These are phyloP conservation scores for Montipora foliosa DNA, from an alignment of 64 coral and sea anemone species.

Conservation along the genomic window DNA sequence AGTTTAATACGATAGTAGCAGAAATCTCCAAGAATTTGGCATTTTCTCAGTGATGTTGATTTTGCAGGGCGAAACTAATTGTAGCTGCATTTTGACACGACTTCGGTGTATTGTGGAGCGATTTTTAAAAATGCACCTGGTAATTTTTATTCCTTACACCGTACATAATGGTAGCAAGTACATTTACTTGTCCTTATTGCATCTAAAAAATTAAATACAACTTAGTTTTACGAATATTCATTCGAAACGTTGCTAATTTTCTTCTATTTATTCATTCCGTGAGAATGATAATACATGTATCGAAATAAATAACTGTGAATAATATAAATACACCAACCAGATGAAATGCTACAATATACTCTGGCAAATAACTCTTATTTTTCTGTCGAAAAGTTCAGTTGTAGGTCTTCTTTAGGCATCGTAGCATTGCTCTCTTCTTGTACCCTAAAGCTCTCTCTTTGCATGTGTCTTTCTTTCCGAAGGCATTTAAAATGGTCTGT, in stretches of 20 bases:
- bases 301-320: not conserved
- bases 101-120: no score
- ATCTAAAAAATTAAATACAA: not conserved
- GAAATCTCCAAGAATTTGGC: no score
- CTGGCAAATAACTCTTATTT: not conserved
- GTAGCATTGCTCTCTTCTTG: not conserved
- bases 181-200: not conserved
- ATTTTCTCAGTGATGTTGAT: no score
- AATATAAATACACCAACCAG: not conserved
- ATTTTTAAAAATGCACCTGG: no score
- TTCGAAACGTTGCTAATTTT: not conserved
- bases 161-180: no score
- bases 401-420: not conserved
- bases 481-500: conserved; percentile 58
- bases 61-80: no score
- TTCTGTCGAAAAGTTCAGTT: not conserved
- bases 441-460: not conserved
- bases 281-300: not conserved
- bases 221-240: no score
- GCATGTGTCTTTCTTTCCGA: conserved; percentile 56
- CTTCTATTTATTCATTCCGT: not conserved
- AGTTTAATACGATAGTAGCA: no score
- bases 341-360: not conserved
- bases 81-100: no score
- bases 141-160: no score